Conservation (phyloP, 2,797 vertebrate genomes). For the Geotrypetes seraphini region DNA sequence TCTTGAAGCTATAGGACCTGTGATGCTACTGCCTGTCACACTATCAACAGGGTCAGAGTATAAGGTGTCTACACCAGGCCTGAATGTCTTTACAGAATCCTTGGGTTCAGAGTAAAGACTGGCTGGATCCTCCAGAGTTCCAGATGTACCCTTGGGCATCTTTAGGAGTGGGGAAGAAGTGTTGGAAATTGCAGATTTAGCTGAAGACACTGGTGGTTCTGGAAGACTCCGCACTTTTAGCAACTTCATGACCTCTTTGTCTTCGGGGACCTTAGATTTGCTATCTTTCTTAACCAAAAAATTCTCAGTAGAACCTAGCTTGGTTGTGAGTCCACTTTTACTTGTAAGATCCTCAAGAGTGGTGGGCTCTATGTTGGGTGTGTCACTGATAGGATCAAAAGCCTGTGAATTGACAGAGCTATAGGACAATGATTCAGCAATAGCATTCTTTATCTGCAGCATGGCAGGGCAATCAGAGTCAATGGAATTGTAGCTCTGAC, state of each 20-base stretch:
- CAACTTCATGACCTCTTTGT: slow-evolving; percentile 19
- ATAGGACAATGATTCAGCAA: neutral
- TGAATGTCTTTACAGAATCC: slow-evolving; percentile 65
- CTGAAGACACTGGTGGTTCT: slow-evolving; percentile 42
- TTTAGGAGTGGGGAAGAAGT: slow-evolving; percentile 42
- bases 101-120: slow-evolving; percentile 82
- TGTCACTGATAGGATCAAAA: too few relatives aligned
- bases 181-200: slow-evolving; percentile 8
- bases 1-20: neutral
- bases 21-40: neutral
- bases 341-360: too few relatives aligned
- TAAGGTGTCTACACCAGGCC: slow-evolving; percentile 49
- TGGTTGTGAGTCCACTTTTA: slow-evolving; percentile 32
- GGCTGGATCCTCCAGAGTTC: slow-evolving; percentile 25
- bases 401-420: too few relatives aligned
- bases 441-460: slow-evolving; percentile 17
- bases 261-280: too few relatives aligned
- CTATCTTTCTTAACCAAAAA: too few relatives aligned
- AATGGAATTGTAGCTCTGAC: slow-evolving; percentile 46
- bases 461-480: slow-evolving; percentile 43
- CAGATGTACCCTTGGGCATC: slow-evolving; percentile 8
- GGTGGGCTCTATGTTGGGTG: too few relatives aligned
- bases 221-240: slow-evolving; percentile 59
- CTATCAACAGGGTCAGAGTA: slow-evolving; percentile 88
- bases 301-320: slow-evolving; percentile 41